Percentiles rank a stretch among this genome's conserved stretches.
phyloP scores from a whole-genome alignment of 2,797 vertebrate species.

The Pantherophis alleghaniensis region DNA sequence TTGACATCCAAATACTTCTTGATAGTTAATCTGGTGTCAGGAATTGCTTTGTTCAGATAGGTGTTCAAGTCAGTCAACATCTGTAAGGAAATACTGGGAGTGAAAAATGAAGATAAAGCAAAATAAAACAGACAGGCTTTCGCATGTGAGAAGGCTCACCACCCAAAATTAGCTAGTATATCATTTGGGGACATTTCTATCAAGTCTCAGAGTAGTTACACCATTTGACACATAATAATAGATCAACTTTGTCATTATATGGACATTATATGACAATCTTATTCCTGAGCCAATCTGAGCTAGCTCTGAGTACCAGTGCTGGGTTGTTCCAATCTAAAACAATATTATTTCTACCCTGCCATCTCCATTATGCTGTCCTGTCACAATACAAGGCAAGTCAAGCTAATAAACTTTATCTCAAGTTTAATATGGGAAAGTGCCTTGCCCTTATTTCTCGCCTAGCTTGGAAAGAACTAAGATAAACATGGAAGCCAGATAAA shows the following conservation, averaged over 20 bases:
- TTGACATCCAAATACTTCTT: constrained; percentile 98
- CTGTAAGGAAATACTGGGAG: constrained; percentile 68
- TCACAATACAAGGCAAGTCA: background rate
- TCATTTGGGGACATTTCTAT: background rate
- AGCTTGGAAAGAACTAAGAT: background rate
- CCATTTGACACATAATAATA: background rate
- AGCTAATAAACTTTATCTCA: background rate
- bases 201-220: background rate
- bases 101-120: background rate
- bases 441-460: background rate
- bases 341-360: background rate
- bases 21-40: constrained; percentile 97
- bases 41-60: constrained; percentile 96
- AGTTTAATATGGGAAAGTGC: background rate
- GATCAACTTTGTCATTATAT: background rate
- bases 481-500: background rate
- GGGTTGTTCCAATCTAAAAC: background rate
- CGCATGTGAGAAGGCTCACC: background rate
- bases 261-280: background rate
- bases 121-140: background rate
- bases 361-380: background rate
- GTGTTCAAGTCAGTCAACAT: constrained; percentile 99
- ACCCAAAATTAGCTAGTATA: background rate
- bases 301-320: background rate
- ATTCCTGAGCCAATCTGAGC: background rate